Conservation (phyloP, 2,888 invertebrate genomes). For the Dexiosoma caninum region DNA sequence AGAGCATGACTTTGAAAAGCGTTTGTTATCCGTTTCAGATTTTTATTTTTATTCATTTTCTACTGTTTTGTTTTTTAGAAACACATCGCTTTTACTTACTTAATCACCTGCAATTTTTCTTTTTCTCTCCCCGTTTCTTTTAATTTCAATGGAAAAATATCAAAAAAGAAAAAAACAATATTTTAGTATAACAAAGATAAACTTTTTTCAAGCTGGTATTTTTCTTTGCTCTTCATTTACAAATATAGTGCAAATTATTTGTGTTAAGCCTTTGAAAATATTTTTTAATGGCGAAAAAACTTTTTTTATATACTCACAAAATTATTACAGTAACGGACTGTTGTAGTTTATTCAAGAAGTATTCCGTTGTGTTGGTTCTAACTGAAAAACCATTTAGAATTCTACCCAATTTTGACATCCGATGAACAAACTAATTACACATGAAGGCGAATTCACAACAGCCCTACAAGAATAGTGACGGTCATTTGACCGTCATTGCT, state of each 20-base stretch:
- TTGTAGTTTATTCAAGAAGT: too few species aligned
- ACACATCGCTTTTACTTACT: slow-evolving; percentile 10
- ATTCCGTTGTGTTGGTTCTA: too few species aligned
- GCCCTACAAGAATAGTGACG: too few species aligned
- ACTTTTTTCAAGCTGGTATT: slow-evolving; percentile 29
- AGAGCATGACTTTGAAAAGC: slow-evolving; percentile 52
- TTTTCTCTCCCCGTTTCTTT: slow-evolving; percentile 1
- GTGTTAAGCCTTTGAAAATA: slow-evolving; percentile 33
- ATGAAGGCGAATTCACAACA: too few species aligned
- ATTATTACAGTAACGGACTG: too few species aligned
- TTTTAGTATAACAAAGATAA: slow-evolving; percentile 37
- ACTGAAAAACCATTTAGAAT: too few species aligned
- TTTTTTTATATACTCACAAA: neutral
- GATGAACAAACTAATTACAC: too few species aligned
- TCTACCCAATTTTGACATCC: too few species aligned
- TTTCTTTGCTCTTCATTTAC: neutral
- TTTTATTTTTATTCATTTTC: slow-evolving; percentile 16
- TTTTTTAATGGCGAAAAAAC: slow-evolving; percentile 10
- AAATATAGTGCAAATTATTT: slow-evolving; percentile 29
- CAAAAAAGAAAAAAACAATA: neutral
- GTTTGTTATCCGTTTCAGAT: slow-evolving; percentile 11
- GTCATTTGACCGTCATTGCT: too few species aligned
- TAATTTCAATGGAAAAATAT: slow-evolving; percentile 14
- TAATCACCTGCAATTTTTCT: slow-evolving; percentile 4
- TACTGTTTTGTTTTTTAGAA: neutral